These are phyloP conservation scores for Rana temporaria DNA, from an alignment of 2,113 vertebrate genomes.

Conservation along the genomic window DNA sequence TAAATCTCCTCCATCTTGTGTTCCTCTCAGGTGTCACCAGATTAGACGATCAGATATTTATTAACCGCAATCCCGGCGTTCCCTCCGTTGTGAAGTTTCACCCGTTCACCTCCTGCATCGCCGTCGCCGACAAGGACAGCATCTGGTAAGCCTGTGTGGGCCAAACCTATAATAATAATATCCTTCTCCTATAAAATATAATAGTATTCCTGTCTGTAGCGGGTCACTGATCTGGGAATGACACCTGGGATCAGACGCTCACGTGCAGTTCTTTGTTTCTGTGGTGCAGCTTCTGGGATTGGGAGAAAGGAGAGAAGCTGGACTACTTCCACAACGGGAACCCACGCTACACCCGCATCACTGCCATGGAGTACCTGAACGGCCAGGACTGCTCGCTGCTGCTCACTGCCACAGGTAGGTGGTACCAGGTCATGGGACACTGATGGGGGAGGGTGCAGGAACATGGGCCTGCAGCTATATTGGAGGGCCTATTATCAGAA, in stretches of 20 bases:
- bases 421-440: too few relatives aligned
- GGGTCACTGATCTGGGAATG: too few relatives aligned
- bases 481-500: too few relatives aligned
- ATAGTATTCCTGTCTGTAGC: too few relatives aligned
- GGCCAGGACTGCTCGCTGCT: conserved; percentile 89
- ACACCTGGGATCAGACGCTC: too few relatives aligned
- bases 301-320: conserved; percentile 95
- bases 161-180: too few relatives aligned
- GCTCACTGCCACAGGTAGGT: conserved; percentile 83
- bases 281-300: conserved; percentile 90
- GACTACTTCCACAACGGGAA: conserved; percentile 99
- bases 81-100: conserved; percentile 97
- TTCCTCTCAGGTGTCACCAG: conserved; percentile 81
- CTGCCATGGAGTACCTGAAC: conserved; percentile 96
- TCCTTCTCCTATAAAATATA: too few relatives aligned
- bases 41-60: conserved; percentile 97
- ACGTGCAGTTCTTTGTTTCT: not conserved
- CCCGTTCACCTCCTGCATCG: conserved; percentile 94
- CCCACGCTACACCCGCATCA: conserved; percentile 94
- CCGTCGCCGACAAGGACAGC: conserved; percentile 96
- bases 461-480: too few relatives aligned
- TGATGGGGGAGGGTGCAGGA: not conserved
- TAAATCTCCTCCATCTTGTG: not conserved
- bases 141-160: conserved; percentile 88
- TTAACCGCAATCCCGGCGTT: conserved; percentile 94